Evolutionary conservation across 2,113 vertebrate species (phyloP), one percentile per base, ranked within the genome.

Genomic region (Formicarius rufipectus): DNA sequence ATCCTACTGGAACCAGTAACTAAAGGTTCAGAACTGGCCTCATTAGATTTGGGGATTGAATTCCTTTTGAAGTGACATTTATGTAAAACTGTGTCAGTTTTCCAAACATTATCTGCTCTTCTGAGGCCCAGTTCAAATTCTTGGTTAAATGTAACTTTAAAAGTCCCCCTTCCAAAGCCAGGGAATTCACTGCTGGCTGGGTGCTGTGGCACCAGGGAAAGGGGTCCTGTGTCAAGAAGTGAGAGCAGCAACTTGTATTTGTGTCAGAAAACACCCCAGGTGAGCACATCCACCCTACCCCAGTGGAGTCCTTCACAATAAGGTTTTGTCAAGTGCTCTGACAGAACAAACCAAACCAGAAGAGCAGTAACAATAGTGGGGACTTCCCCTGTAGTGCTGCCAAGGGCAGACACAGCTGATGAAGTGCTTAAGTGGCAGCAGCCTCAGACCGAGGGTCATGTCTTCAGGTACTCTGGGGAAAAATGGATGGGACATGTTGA

Each of bases 331-430:
- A 42, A 69, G 50, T 59, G 56, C 68, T 44, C 71, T 71, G 84
- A 24, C 73, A 66, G 95, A 80, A 49, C 76, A 90, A 73, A 60
- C 72, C 58, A 64, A 55, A 5, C 2, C 33, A 85, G 75, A 82
- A 84, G 78, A 93, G 90, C 45, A 15, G 85, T n/a, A 86, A 95
- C 93, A 96, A 92, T 84, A 85, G 80, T 10, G 47, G 86, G 69
- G 63, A 17, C 88, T 95, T 88, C 56, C 79, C 94, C 75, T 93
- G 87, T 42, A 78, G 55, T 33, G 42, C 79, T 89, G 95, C 86
- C 94, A 81, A 92, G 90, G 93, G 68, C 89, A 90, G 68, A 21
- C 30, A 1, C 89, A 96, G 93, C 89, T 95, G 93, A 12, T 71
- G 42, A 84, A 93, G 76, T 40, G 80, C 63, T 95, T 89, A 89